Evolutionary conservation across 1,140 invertebrate species (phyloP).

Genomic region (Popillia japonica): DNA sequence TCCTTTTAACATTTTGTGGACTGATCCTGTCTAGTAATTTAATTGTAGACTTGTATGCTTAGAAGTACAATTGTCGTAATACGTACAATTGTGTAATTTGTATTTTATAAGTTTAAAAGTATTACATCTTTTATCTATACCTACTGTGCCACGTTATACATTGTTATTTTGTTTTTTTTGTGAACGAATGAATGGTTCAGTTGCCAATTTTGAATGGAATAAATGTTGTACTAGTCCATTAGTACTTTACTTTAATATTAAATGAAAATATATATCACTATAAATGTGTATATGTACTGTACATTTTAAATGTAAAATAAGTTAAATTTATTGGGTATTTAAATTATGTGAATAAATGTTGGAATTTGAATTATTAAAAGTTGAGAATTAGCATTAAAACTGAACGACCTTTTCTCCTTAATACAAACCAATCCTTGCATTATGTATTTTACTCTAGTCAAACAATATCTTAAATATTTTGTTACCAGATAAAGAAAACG

Average conservation of each 20-base stretch:
- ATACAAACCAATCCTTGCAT: no score
- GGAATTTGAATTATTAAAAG: neutral
- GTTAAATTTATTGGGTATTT: neutral
- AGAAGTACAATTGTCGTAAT: neutral
- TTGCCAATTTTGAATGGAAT: constrained; percentile 7
- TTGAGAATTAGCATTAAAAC: neutral
- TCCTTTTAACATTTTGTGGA: neutral
- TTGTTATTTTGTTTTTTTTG: constrained; percentile 30
- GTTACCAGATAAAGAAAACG: no score
- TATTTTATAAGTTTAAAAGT: constrained; percentile 18
- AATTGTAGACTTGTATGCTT: constrained; percentile 6
- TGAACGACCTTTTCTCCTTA: no score
- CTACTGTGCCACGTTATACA: constrained; percentile 27
- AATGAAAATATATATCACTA: neutral
- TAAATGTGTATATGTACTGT: constrained; percentile 14
- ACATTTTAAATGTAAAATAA: neutral
- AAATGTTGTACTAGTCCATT: constrained; percentile 29
- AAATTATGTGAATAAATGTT: constrained; percentile 22
- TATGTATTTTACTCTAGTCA: no score
- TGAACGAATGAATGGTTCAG: constrained; percentile 4
- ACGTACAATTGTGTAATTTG: neutral
- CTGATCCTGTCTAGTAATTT: constrained; percentile 29
- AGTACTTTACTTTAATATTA: constrained; percentile 19
- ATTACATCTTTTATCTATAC: constrained; percentile 24
- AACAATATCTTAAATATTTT: no score